Conservation (phyloP, 1,140 invertebrate genomes). For the Pogonognathellus flavescens region DNA sequence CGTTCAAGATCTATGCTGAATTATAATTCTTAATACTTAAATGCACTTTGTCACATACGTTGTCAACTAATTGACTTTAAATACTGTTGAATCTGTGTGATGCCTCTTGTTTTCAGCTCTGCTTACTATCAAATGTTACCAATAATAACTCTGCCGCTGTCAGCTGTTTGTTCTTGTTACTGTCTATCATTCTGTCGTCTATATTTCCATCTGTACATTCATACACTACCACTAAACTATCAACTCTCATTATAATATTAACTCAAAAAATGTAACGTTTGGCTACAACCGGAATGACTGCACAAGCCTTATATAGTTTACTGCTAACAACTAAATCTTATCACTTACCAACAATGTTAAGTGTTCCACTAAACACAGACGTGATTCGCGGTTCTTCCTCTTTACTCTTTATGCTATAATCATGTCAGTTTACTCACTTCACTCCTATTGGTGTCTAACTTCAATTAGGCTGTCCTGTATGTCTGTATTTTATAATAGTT, state of each 20-base stretch:
- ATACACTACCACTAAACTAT: too few species aligned
- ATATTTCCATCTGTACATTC: conserved; percentile 5
- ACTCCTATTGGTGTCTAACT: conserved; percentile 1
- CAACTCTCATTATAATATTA: neutral
- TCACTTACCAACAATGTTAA: neutral
- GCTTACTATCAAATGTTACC: neutral
- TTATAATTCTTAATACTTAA: conserved; percentile 18
- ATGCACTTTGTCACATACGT: conserved; percentile 24
- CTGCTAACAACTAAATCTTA: too few species aligned
- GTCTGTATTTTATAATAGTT: neutral
- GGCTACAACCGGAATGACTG: too few species aligned
- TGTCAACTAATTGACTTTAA: neutral
- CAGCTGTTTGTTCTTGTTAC: conserved; percentile 1
- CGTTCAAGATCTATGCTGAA: conserved; percentile 35
- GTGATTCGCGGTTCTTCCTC: neutral
- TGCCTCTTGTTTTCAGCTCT: neutral
- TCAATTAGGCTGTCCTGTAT: conserved; percentile 17
- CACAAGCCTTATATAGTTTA: too few species aligned
- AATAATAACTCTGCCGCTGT: neutral
- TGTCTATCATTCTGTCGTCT: neutral
- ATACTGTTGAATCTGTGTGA: neutral
- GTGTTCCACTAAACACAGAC: neutral
- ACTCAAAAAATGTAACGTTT: neutral
- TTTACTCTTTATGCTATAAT: neutral
- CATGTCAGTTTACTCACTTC: neutral